A percentile compares a stretch with the other conserved stretches of the same genome.
Conservation (phyloP, 2,888 invertebrate genomes). For the Empis stercorea region DNA sequence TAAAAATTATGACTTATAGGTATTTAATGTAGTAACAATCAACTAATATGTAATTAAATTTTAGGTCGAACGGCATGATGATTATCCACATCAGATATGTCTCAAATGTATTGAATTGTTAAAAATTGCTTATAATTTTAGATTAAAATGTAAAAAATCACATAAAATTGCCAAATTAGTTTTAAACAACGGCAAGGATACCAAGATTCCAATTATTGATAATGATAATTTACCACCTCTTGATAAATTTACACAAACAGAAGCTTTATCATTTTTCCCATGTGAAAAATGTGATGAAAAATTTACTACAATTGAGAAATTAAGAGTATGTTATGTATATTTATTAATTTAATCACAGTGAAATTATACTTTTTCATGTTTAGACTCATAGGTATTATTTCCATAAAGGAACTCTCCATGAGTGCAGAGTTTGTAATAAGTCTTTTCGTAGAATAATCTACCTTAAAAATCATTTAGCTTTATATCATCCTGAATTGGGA, state of each 20-base stretch:
- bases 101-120: constrained; percentile 24
- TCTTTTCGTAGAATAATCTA: constrained; percentile 35
- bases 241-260: constrained; percentile 26
- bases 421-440: constrained; percentile 37
- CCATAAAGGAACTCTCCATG: constrained; percentile 18
- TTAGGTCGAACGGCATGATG: not conserved
- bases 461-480: constrained; percentile 34
- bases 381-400: constrained; percentile 19
- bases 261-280: constrained; percentile 22
- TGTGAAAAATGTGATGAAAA: constrained; percentile 31
- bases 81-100: constrained; percentile 31
- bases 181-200: constrained; percentile 15
- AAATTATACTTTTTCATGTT: no score
- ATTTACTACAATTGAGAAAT: not conserved
- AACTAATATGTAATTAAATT: not conserved
- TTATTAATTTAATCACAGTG: no score
- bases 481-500: constrained; percentile 18
- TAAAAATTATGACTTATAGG: not conserved
- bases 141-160: constrained; percentile 28
- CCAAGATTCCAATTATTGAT: not conserved
- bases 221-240: not conserved
- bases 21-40: not conserved
- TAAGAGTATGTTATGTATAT: not conserved
- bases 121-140: constrained; percentile 28
- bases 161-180: constrained; percentile 25